Conservation (phyloP, 35 echinoderm and acorn worm genomes). For the Hemicentrotus pulcherrimus region DNA sequence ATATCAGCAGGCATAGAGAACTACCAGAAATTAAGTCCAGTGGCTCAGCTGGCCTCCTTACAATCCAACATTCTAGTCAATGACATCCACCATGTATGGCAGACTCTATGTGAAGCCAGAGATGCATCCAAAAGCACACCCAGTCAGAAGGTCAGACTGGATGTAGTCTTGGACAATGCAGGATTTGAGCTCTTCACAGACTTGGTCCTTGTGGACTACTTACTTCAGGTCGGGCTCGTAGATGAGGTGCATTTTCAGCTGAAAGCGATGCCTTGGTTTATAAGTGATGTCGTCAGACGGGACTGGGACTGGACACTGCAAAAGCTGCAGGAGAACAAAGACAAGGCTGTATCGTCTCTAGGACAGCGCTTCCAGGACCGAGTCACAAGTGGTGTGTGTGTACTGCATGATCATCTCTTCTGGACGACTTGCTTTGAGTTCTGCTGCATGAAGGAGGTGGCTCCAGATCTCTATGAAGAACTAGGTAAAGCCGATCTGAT, state of each 20-base stretch:
- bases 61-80: conserved; percentile 80
- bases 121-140: conserved; percentile 1
- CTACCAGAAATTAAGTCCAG: conserved; percentile 82
- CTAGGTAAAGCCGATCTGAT: conserved; percentile 74
- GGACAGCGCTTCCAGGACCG: conserved; percentile 63
- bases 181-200: conserved; percentile 96
- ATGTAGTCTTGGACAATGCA: conserved; percentile 93
- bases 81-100: conserved; percentile 68
- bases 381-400: conserved; percentile 55
- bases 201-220: conserved; percentile 84
- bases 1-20: conserved; percentile 94
- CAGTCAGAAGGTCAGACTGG: conserved; percentile 60
- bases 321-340: conserved; percentile 43
- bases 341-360: conserved; percentile 50
- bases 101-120: conserved; percentile 40
- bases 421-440: conserved; percentile 92
- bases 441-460: conserved; percentile 69
- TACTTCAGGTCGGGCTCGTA: conserved; percentile 49
- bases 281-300: conserved; percentile 76
- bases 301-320: conserved; percentile 88
- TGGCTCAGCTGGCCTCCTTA: conserved; percentile 64
- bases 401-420: conserved; percentile 73
- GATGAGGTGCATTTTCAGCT: conserved; percentile 75
- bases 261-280: conserved; percentile 98
- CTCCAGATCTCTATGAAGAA: conserved; percentile 81